These are phyloP conservation scores for Aythya baeri DNA, from an alignment of 2,113 vertebrate species.

Conservation along the genomic window DNA sequence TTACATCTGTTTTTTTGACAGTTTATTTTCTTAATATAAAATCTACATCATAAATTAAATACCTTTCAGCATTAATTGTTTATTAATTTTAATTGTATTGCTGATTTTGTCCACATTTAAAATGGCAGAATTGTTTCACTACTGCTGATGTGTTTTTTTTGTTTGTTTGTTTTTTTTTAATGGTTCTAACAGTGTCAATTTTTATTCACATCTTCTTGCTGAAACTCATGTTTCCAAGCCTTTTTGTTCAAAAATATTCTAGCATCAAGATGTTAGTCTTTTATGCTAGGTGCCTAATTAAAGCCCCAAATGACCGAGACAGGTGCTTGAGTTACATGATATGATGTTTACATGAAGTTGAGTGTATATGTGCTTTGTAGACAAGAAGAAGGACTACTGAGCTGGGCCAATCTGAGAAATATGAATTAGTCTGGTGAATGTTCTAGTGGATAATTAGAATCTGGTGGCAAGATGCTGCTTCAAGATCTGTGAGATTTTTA, in stretches of 20 bases:
- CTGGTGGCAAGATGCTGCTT: neutral
- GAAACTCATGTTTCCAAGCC: neutral
- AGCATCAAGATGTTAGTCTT: neutral
- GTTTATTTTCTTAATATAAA: neutral
- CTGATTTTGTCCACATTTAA: neutral
- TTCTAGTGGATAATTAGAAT: neutral
- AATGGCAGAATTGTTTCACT: neutral
- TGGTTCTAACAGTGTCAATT: neutral
- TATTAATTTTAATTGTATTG: neutral
- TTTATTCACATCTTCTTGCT: neutral
- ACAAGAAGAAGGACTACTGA: neutral
- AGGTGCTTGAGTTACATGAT: neutral
- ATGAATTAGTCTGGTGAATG: neutral
- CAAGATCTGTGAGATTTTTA: neutral
- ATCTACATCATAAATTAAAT: neutral
- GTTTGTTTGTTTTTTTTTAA: too few relatives aligned
- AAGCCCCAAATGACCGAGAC: neutral
- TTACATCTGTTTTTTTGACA: neutral
- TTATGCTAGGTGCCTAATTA: neutral
- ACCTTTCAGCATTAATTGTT: neutral
- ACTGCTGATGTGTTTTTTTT: neutral
- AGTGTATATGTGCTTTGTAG: neutral
- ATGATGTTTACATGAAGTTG: neutral
- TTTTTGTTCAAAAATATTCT: neutral
- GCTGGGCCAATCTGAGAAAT: neutral